These are phyloP conservation scores for Tetragonisca angustula DNA, from an alignment of 2,888 invertebrate genomes.

Conservation along the genomic window DNA sequence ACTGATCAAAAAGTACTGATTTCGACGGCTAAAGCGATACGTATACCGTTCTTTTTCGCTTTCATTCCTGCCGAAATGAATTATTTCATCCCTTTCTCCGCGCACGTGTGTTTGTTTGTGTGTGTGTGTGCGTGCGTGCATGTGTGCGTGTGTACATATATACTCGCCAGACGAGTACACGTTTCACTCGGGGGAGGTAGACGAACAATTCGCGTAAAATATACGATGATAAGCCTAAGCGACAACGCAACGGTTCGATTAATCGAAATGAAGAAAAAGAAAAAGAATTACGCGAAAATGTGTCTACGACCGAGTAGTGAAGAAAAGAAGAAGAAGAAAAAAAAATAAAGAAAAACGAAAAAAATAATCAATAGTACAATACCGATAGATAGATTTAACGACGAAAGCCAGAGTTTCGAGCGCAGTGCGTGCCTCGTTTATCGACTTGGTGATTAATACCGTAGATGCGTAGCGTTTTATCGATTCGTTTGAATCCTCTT, in stretches of 20 bases:
- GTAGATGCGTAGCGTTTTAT: conserved; percentile 58
- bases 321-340: neutral
- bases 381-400: conserved; percentile 46
- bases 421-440: conserved; percentile 65
- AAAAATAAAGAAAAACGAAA: neutral
- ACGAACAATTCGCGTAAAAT: conserved; percentile 10
- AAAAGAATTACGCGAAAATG: conserved; percentile 21
- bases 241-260: conserved; percentile 47
- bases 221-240: conserved; percentile 56
- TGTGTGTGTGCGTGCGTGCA: neutral
- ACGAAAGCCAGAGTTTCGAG: conserved; percentile 56
- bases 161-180: conserved; percentile 22
- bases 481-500: conserved; percentile 50
- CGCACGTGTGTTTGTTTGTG: neutral
- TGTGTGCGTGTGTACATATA: neutral
- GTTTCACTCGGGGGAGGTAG: conserved; percentile 10
- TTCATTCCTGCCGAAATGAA: conserved; percentile 15
- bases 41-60: conserved; percentile 11
- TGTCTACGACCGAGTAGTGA: conserved; percentile 50
- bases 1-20: neutral
- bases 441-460: conserved; percentile 49
- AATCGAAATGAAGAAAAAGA: conserved; percentile 8
- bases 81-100: conserved; percentile 16
- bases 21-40: neutral
- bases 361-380: conserved; percentile 56